A percentile compares a stretch with the other conserved stretches of the same genome.
Evolutionary conservation across 2,888 invertebrate genomes (phyloP).

Genomic region (Conistra vaccinii): DNA sequence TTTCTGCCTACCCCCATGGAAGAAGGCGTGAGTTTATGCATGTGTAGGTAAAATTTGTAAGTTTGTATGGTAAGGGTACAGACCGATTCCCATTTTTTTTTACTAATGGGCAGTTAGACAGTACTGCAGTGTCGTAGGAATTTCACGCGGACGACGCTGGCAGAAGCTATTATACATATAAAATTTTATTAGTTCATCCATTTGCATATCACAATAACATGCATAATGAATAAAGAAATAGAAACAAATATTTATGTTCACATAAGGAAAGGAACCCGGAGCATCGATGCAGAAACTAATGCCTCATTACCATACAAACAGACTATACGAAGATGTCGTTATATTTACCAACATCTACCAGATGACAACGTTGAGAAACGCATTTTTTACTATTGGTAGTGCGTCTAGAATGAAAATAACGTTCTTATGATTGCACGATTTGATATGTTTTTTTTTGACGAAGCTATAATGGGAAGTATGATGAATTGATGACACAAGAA

Average conservation of each 20-base stretch:
- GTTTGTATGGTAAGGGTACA: no score
- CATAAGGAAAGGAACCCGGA: constrained; percentile 11
- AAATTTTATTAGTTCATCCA: no score
- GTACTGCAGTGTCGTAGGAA: no score
- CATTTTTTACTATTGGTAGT: constrained; percentile 20
- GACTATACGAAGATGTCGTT: not conserved
- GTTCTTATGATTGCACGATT: constrained; percentile 12
- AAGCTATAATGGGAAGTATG: not conserved
- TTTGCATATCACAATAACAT: not conserved
- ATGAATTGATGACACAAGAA: not conserved
- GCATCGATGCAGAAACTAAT: constrained; percentile 35
- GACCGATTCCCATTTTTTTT: no score
- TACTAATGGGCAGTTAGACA: no score
- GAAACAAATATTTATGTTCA: constrained; percentile 3
- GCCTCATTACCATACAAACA: constrained; percentile 29
- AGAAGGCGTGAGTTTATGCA: no score
- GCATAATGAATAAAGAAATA: not conserved
- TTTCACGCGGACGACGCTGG: no score
- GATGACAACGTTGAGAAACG: constrained; percentile 27
- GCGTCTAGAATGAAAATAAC: constrained; percentile 1
- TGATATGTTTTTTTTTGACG: constrained; percentile 1
- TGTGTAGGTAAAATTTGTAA: no score
- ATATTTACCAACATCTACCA: constrained; percentile 34
- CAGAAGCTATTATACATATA: no score
- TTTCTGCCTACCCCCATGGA: no score